Evolutionary conservation across 2,888 invertebrate species (phyloP).

Genomic region (Trypoxylon attenuatum): DNA sequence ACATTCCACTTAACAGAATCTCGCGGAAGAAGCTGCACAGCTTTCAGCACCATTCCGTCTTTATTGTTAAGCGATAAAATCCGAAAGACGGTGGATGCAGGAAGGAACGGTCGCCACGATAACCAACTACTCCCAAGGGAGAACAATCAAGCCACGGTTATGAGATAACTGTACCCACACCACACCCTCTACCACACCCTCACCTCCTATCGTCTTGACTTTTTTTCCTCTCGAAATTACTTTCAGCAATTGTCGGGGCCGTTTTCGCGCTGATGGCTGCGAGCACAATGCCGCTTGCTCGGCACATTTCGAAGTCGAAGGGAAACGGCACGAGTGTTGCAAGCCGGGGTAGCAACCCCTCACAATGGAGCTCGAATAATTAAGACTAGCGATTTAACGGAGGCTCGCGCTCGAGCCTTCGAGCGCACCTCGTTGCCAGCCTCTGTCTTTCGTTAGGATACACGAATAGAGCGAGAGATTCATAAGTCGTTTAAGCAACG

Average conservation of each 20-base stretch:
- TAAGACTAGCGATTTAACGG: slow-evolving; percentile 7
- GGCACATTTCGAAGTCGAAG: too few relatives aligned
- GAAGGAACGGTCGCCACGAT: slow-evolving; percentile 18
- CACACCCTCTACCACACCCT: too few relatives aligned
- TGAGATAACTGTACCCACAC: too few relatives aligned
- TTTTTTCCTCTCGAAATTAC: not conserved
- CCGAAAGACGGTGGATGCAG: not conserved
- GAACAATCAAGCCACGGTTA: too few relatives aligned
- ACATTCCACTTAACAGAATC: slow-evolving; percentile 12
- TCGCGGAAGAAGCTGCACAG: not conserved
- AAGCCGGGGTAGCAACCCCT: too few relatives aligned
- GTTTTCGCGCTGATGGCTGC: not conserved
- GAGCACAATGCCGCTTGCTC: too few relatives aligned
- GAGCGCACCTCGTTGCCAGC: slow-evolving; percentile 1
- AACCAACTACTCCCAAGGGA: too few relatives aligned
- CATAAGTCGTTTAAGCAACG: slow-evolving; percentile 18
- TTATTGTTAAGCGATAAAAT: slow-evolving; percentile 13
- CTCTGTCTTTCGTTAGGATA: not conserved
- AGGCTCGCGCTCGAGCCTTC: not conserved
- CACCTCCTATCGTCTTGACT: too few relatives aligned
- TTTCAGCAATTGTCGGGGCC: not conserved
- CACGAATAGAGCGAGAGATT: slow-evolving; percentile 12
- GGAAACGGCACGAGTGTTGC: too few relatives aligned
- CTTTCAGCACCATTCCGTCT: slow-evolving; percentile 4
- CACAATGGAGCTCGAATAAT: not conserved